Evolutionary conservation across 2,113 vertebrate species (phyloP), one percentile per base, ranked within the genome.

Genomic region (Dunckerocampus dactyliophorus): DNA sequence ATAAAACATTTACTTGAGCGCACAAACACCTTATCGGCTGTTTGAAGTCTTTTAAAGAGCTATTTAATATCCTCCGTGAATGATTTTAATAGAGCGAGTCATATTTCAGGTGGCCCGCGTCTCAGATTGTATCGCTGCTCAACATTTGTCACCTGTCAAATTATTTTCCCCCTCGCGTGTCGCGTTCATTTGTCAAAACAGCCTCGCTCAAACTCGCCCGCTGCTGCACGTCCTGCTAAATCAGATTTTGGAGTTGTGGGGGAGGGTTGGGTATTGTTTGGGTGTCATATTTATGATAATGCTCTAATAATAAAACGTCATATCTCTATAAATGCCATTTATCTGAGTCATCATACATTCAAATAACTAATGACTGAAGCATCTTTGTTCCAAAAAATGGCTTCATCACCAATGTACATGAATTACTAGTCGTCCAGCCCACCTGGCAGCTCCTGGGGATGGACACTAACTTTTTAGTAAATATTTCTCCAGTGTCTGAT

Each of bases 401-500:
- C 34, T 28, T 53, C 24, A 39, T 39, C 37, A 39, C 37, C 37
- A 39, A 1, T 1, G 7, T 39, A 7, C 37, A 39, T 8, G 8
- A 8, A 39, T 39, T 8, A 39, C 8, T 8, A 34, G 31, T 34
- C 31, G 8, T 39, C 2, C 24, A 28, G 24, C 24, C 24, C 24
- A 28, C 24, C 24, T 5, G 24, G 24, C 17, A n/a, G 6, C 46
- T 47, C 17, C 15, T 47, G 46, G 46, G 13, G 14, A 16, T 47
- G 5, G 21, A 34, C 24, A 8, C 52, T 16, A 17, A 24, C 6
- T 60, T 48, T 60, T 48, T 47, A n/a, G 4, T 6, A 59, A 45
- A 93, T 95, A 94, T 95, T 96, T 92, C 92, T 94, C 90, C 89
- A 76, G 92, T 88, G 87, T 93, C 94, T 93, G 93, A 95, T 95